Evolutionary conservation across 2,113 vertebrate species (phyloP), one percentile per base, ranked within the genome.

Genomic region (Tursiops truncatus): DNA sequence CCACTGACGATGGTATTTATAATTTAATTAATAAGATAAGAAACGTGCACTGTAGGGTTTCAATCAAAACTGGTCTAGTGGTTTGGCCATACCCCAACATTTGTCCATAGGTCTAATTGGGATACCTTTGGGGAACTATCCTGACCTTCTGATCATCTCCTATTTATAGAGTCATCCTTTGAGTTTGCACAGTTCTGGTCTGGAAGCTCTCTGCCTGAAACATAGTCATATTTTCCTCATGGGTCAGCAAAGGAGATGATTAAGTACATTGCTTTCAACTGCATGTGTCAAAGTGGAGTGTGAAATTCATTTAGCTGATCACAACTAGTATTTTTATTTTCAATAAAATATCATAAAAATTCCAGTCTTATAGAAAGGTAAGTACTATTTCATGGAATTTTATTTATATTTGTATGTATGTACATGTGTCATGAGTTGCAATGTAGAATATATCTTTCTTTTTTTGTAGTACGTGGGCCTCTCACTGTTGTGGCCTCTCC

Each of bases 71-170:
- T 76, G 47, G 68, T 33, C 26, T 5, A 8, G 4, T 10, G 38
- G 26, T 80, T 96, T 92, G 82, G 26, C 41, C 20, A 58, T 23
- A 58, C 2, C 2, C 41, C 12, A 53, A 28, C 1, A 74, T 60
- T 82, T 96, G 36, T 84, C 53, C 11, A 1, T 70, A 28, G 58
- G 38, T 80, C 20, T 56, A 50, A 62, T 2, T 60, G 85, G 67
- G 89, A 58, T 68, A 50, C 4, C 41, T 91, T 84, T 76, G 25
- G 71, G 33, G 73, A 70, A 71, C 58, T 65, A 28, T 53, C 13
- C 53, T 93, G 41, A 94, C n/a, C 36, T 88, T 96, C 71, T 91
- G 68, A 80, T 92, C 41, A 65, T 70, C 62, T 89, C 84, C 73
- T 80, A 56, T 74, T 67, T 89, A 85, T 5, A 88, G 25, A 89